Evolutionary conservation across 35 echinoderm and acorn worm species (phyloP).

Genomic region (Ptychodera flava): DNA sequence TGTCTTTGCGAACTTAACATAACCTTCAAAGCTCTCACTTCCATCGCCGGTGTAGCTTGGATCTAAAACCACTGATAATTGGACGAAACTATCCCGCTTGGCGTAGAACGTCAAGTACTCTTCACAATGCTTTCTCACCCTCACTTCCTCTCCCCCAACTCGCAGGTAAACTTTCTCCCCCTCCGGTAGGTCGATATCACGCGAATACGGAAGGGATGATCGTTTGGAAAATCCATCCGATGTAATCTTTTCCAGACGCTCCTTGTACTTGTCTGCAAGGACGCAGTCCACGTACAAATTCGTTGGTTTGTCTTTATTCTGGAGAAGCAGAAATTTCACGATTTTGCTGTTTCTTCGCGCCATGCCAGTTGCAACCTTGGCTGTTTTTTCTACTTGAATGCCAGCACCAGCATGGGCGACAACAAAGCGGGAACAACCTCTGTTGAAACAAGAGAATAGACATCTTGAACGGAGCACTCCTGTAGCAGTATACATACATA

Average conservation of each 20-base stretch:
- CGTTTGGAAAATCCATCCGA: neutral
- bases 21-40: neutral
- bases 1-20: neutral
- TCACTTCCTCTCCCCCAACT: neutral
- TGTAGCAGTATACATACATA: conserved; percentile 11
- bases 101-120: neutral
- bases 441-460: no score
- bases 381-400: neutral
- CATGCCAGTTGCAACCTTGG: neutral
- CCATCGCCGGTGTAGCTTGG: neutral
- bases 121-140: neutral
- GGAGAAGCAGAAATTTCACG: neutral
- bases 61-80: neutral
- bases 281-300: neutral
- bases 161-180: neutral
- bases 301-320: neutral
- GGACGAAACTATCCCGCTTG: neutral
- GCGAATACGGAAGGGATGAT: neutral
- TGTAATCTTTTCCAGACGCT: neutral
- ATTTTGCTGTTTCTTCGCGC: neutral
- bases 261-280: neutral
- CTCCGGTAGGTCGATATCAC: neutral
- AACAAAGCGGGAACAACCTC: no score
- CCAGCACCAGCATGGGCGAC: no score
- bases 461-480: no score